Evolutionary conservation across 53 echinoderm and acorn worm species (phyloP).

Genomic region (Antedon mediterranea): DNA sequence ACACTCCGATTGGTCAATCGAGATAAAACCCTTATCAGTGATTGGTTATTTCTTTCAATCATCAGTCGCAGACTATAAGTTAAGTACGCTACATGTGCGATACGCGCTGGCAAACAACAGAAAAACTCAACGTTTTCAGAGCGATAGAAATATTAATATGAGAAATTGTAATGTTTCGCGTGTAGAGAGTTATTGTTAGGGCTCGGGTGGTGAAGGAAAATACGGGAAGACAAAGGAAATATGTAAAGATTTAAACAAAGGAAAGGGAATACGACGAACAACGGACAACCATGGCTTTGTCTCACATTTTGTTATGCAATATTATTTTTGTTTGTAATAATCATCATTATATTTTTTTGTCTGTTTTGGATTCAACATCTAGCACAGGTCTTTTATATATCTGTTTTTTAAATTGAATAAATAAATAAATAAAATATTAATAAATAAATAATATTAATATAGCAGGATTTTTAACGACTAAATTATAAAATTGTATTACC

Average conservation of each 20-base stretch:
- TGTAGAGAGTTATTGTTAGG: not conserved
- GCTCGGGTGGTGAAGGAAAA: not conserved
- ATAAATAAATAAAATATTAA: too few relatives aligned
- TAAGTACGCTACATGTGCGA: not conserved
- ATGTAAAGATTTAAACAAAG: constrained; percentile 1
- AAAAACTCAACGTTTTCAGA: not conserved
- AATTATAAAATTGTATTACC: too few relatives aligned
- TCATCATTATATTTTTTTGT: too few relatives aligned
- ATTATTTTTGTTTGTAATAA: not conserved
- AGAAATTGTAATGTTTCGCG: not conserved
- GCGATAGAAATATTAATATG: not conserved
- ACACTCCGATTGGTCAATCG: not conserved
- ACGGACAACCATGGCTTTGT: not conserved
- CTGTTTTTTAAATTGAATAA: too few relatives aligned
- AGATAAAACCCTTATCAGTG: not conserved
- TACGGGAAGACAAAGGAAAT: not conserved
- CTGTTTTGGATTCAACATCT: too few relatives aligned
- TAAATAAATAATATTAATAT: too few relatives aligned
- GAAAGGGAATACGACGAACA: not conserved
- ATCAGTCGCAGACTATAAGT: not conserved
- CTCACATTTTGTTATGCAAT: not conserved
- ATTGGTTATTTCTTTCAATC: not conserved
- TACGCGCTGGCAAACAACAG: not conserved
- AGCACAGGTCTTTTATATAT: too few relatives aligned
- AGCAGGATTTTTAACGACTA: too few relatives aligned